Conservation (phyloP, 2,888 invertebrate genomes). For the Micropterix aruncella region DNA sequence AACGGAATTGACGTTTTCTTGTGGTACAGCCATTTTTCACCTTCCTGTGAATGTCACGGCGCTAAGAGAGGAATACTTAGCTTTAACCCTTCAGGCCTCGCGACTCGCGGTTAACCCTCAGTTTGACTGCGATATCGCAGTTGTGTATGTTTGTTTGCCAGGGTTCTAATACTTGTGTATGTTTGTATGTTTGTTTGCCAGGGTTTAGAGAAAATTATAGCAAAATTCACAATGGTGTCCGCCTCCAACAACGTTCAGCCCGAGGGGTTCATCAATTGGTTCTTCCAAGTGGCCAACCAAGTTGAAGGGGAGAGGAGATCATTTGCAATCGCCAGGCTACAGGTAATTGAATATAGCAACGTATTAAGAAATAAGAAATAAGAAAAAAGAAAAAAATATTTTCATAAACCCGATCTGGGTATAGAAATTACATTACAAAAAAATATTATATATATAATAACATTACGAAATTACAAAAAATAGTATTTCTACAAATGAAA, state of each 20-base stretch:
- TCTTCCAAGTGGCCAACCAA: conserved; percentile 32
- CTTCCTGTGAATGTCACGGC: background rate
- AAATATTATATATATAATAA: too few species aligned
- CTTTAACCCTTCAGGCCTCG: too few species aligned
- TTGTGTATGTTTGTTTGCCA: conserved; percentile 1
- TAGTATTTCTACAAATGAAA: too few species aligned
- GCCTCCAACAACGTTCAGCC: conserved; percentile 25
- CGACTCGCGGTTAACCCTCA: too few species aligned
- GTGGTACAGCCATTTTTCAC: background rate
- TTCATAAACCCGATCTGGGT: too few species aligned
- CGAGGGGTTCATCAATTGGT: conserved; percentile 32
- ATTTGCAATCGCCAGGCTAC: conserved; percentile 27
- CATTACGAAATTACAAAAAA: too few species aligned
- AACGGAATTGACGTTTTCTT: too few species aligned
- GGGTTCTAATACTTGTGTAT: conserved; percentile 1
- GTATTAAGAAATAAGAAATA: too few species aligned
- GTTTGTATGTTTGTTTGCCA: conserved; percentile 14
- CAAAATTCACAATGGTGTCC: conserved; percentile 22
- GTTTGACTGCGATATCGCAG: background rate
- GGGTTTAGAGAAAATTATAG: conserved; percentile 30
- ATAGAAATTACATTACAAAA: too few species aligned
- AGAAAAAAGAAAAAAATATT: too few species aligned
- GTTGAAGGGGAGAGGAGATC: conserved; percentile 29
- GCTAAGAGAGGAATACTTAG: background rate
- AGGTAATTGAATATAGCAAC: too few species aligned